Evolutionary conservation across 2,113 vertebrate species (phyloP).

Genomic region (Salvelinus fontinalis): DNA sequence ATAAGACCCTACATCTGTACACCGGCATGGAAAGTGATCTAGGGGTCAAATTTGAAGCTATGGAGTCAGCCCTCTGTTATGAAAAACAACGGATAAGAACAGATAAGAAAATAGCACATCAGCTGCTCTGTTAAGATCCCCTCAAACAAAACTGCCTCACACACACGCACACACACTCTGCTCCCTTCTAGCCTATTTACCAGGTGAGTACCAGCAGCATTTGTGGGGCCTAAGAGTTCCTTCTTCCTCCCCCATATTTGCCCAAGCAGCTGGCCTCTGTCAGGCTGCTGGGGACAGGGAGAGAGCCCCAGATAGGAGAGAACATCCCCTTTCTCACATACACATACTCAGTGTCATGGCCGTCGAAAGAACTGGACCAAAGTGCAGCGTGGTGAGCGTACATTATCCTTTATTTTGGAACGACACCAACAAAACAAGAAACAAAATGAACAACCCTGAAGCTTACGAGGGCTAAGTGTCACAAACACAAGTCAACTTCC

Average conservation of each 20-base stretch:
- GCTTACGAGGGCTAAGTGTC: too few species aligned
- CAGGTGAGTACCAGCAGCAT: conserved; percentile 22
- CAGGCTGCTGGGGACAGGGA: conserved; percentile 31
- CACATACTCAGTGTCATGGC: not conserved
- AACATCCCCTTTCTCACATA: not conserved
- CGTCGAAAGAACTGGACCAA: too few species aligned
- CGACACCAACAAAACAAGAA: too few species aligned
- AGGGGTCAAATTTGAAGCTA: not conserved
- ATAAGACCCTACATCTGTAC: too few species aligned
- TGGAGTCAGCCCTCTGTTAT: not conserved
- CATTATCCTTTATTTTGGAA: too few species aligned
- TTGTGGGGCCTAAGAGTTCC: conserved; percentile 26
- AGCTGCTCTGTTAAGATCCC: not conserved
- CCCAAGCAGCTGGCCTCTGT: conserved; percentile 52
- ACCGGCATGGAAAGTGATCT: not conserved
- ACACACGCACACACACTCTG: not conserved
- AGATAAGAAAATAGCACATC: conserved; percentile 6
- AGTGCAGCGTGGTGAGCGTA: too few species aligned
- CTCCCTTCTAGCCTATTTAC: not conserved
- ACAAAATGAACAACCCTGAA: too few species aligned
- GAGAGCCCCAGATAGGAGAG: conserved; percentile 5
- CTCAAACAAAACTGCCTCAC: not conserved
- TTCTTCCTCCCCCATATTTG: conserved; percentile 27
- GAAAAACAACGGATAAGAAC: not conserved
- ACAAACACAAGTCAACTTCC: too few species aligned